These are phyloP conservation scores for Erebia palarica DNA, from an alignment of 2,888 invertebrate genomes.

Conservation along the genomic window DNA sequence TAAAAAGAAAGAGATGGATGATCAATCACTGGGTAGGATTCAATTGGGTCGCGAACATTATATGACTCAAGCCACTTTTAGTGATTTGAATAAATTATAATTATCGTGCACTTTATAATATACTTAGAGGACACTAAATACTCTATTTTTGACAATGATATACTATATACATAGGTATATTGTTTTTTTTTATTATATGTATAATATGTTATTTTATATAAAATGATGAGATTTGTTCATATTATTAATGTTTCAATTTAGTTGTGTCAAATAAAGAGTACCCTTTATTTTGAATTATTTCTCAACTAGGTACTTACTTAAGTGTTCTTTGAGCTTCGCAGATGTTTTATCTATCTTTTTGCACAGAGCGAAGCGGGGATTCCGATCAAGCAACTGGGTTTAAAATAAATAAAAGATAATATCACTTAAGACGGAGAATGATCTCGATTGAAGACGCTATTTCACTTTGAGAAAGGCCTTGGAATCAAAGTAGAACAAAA, in stretches of 20 bases:
- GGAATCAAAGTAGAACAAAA: constrained; percentile 8
- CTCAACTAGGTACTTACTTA: background rate
- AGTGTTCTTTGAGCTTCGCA: constrained; percentile 11
- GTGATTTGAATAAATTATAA: background rate
- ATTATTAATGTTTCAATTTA: too few relatives aligned
- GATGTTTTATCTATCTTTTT: constrained; percentile 31
- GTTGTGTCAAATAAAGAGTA: background rate
- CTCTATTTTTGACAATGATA: background rate
- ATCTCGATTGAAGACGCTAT: constrained; percentile 35
- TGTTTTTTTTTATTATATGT: too few relatives aligned
- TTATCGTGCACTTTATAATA: background rate
- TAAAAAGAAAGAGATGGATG: constrained; percentile 19
- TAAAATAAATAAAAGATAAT: constrained; percentile 37
- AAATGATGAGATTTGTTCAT: too few relatives aligned
- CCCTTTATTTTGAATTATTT: background rate
- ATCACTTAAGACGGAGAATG: constrained; percentile 46
- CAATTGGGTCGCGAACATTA: constrained; percentile 5
- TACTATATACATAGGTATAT: too few relatives aligned
- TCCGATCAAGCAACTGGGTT: constrained; percentile 56
- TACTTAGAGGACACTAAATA: background rate
- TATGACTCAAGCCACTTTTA: background rate
- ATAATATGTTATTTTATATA: too few relatives aligned
- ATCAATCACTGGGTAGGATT: constrained; percentile 22
- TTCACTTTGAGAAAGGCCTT: constrained; percentile 35
- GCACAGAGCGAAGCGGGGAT: constrained; percentile 45